These are phyloP conservation scores for Spodoptera littoralis DNA, from an alignment of 2,888 invertebrate genomes.

Conservation along the genomic window DNA sequence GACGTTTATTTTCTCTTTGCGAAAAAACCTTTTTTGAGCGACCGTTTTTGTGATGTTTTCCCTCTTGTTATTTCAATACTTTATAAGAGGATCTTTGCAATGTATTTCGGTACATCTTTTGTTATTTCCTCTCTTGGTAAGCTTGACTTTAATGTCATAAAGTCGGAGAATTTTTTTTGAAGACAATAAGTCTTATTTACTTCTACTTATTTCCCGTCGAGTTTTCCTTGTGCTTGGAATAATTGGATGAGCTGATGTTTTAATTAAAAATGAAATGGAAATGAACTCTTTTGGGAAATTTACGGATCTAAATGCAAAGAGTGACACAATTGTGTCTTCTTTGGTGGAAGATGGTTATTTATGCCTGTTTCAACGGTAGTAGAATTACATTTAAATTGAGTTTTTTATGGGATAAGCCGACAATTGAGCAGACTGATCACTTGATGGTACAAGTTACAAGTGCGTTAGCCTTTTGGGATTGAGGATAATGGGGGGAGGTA, in stretches of 20 bases:
- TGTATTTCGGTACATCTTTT: slow-evolving; percentile 15
- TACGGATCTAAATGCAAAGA: background rate
- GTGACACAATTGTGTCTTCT: too few species aligned
- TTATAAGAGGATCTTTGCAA: slow-evolving; percentile 14
- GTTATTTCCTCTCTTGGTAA: slow-evolving; percentile 11
- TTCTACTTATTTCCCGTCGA: slow-evolving; percentile 4
- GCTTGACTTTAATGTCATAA: slow-evolving; percentile 6
- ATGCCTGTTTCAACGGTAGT: too few species aligned
- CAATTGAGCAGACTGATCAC: too few species aligned
- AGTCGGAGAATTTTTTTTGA: background rate
- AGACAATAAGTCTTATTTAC: background rate
- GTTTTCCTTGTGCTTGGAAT: slow-evolving; percentile 16
- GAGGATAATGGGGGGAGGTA: too few species aligned
- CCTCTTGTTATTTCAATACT: slow-evolving; percentile 25
- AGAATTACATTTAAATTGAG: too few species aligned
- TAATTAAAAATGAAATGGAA: background rate
- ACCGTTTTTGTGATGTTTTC: slow-evolving; percentile 3
- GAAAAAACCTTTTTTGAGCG: background rate
- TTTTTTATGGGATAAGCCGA: too few species aligned
- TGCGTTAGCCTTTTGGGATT: too few species aligned
- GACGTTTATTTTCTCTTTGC: slow-evolving; percentile 17
- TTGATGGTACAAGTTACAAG: too few species aligned
- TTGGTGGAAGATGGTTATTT: too few species aligned
- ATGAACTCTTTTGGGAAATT: slow-evolving; percentile 1
- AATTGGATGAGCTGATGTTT: slow-evolving; percentile 20